phyloP scores from a whole-genome alignment of 2,797 vertebrate species.

The Odontamblyopus lacepedii region DNA sequence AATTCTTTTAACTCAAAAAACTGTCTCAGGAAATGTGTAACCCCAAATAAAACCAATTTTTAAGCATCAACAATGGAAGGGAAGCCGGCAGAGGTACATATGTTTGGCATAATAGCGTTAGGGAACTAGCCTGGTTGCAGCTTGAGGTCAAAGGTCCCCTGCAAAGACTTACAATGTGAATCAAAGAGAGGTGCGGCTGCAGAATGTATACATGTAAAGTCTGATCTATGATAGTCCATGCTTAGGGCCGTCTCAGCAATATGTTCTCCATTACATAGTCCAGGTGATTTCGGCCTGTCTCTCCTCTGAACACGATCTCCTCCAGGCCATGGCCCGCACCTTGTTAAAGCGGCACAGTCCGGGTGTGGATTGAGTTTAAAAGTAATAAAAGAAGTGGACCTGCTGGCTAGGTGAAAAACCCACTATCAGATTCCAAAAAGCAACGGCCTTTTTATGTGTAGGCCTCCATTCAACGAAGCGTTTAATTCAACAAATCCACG shows the following conservation, averaged over 20 bases:
- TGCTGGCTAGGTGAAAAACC: slow-evolving; percentile 97
- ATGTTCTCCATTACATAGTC: slow-evolving; percentile 93
- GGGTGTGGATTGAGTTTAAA: slow-evolving; percentile 95
- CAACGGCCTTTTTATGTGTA: slow-evolving; percentile 96
- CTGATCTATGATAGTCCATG: slow-evolving; percentile 79
- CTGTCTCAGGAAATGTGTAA: slow-evolving; percentile 21
- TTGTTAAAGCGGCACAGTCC: slow-evolving; percentile 85
- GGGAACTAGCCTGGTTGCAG: slow-evolving; percentile 47
- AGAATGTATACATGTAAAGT: slow-evolving; percentile 69
- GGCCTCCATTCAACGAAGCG: slow-evolving; percentile 97
- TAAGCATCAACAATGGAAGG: not conserved
- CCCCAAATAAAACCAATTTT: slow-evolving; percentile 12
- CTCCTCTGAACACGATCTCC: slow-evolving; percentile 86
- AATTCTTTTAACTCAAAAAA: slow-evolving; percentile 31
- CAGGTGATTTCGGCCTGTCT: slow-evolving; percentile 88
- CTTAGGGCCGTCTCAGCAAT: slow-evolving; percentile 81
- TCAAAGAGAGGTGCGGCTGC: slow-evolving; percentile 61
- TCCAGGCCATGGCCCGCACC: slow-evolving; percentile 85
- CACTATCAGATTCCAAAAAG: slow-evolving; percentile 91
- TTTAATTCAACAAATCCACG: slow-evolving; percentile 99
- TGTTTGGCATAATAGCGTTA: slow-evolving; percentile 49
- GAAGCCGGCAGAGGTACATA: slow-evolving; percentile 17
- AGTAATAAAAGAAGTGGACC: slow-evolving; percentile 94
- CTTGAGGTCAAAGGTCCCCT: slow-evolving; percentile 57
- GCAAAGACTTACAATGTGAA: slow-evolving; percentile 48